These are phyloP conservation scores for Pharmacophagus antenor DNA, from an alignment of 2,888 invertebrate genomes.

Conservation along the genomic window DNA sequence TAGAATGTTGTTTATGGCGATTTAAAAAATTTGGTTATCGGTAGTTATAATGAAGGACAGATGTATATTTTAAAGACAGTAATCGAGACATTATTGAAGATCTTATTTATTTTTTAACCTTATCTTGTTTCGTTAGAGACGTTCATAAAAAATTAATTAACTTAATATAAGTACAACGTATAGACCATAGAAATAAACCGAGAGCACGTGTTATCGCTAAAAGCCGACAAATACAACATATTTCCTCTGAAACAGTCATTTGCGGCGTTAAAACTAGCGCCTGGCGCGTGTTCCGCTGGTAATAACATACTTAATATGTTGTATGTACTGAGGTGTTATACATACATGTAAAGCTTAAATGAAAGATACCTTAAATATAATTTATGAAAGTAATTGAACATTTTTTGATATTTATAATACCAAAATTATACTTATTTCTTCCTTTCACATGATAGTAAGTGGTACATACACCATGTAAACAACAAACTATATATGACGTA, in stretches of 20 bases:
- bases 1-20: not conserved
- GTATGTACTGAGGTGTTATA: not conserved
- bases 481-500: too few species aligned
- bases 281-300: constrained; percentile 1
- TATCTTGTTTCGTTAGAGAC: not conserved
- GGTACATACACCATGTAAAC: too few species aligned
- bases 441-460: too few species aligned
- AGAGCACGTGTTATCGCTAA: constrained; percentile 59
- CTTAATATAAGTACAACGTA: not conserved
- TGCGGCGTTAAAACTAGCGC: constrained; percentile 39
- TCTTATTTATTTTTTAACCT: not conserved
- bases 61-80: not conserved
- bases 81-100: not conserved
- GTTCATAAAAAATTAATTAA: not conserved
- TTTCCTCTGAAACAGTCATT: constrained; percentile 54
- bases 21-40: not conserved
- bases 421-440: too few species aligned
- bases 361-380: not conserved
- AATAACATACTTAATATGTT: not conserved
- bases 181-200: constrained; percentile 48
- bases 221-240: constrained; percentile 68
- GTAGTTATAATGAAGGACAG: not conserved
- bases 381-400: too few species aligned
- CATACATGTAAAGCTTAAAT: not conserved
- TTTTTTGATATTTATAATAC: too few species aligned